These are phyloP conservation scores for Zosterops lateralis DNA, from an alignment of 2,113 vertebrate species.

Conservation along the genomic window DNA sequence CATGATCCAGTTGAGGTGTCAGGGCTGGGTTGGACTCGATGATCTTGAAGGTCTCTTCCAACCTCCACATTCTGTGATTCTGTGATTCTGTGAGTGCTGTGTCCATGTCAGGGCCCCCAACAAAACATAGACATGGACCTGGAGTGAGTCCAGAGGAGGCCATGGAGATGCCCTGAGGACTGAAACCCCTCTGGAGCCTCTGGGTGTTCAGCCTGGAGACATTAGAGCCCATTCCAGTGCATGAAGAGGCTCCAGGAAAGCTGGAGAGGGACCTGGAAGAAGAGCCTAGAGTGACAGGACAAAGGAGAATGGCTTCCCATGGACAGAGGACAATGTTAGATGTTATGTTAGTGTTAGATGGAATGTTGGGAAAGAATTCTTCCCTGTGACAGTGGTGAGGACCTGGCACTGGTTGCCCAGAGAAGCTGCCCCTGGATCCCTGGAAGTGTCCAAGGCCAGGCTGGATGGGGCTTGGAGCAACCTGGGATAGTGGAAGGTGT, in stretches of 20 bases:
- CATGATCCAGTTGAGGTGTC: too few species aligned
- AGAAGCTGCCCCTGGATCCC: background rate
- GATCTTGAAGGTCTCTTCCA: too few species aligned
- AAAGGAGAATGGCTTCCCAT: background rate
- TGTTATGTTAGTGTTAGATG: background rate
- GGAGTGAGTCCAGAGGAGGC: background rate
- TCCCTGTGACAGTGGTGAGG: background rate
- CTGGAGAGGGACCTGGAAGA: background rate
- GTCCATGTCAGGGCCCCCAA: background rate
- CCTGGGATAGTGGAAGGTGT: background rate
- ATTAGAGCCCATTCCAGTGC: background rate
- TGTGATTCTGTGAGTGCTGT: background rate
- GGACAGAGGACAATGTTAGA: background rate
- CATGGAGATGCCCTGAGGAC: background rate
- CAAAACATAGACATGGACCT: background rate
- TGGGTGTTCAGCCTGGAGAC: background rate
- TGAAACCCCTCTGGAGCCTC: background rate
- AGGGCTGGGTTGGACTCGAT: too few species aligned
- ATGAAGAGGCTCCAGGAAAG: background rate
- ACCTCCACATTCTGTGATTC: too few species aligned
- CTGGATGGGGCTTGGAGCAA: fast-evolving
- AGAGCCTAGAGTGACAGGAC: background rate
- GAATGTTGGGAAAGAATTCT: background rate
- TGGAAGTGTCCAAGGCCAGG: background rate
- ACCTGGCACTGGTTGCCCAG: background rate